Percentiles rank a stretch among this genome's conserved stretches.
These are phyloP conservation scores for Melinaea menophilus DNA, from an alignment of 2,888 invertebrate genomes.

Conservation along the genomic window DNA sequence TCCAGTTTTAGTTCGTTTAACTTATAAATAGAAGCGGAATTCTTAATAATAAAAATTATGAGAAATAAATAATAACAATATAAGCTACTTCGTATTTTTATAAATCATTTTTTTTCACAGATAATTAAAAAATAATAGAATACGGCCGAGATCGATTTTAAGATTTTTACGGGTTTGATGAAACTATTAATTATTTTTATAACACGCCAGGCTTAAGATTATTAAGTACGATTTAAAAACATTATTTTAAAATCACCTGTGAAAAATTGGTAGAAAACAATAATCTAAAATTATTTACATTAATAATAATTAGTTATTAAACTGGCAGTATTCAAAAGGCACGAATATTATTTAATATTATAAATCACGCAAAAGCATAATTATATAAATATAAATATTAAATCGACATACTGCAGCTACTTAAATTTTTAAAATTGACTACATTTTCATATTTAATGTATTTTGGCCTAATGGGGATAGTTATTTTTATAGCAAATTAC, in stretches of 20 bases:
- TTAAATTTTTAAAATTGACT: no score
- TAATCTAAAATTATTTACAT: constrained; percentile 59
- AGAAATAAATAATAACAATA: constrained; percentile 47
- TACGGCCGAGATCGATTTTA: constrained; percentile 7
- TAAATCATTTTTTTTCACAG: constrained; percentile 56
- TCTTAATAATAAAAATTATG: constrained; percentile 48
- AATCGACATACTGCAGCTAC: neutral
- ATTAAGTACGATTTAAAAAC: constrained; percentile 40
- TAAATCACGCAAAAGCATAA: constrained; percentile 18
- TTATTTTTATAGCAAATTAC: no score
- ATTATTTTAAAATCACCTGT: constrained; percentile 40
- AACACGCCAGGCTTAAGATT: constrained; percentile 33
- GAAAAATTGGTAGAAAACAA: constrained; percentile 50
- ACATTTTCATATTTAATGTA: no score
- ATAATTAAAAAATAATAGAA: constrained; percentile 19
- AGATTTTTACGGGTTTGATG: neutral
- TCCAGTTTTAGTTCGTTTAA: constrained; percentile 49
- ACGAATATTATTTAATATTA: constrained; percentile 38
- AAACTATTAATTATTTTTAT: neutral
- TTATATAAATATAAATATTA: neutral
- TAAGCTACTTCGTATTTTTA: constrained; percentile 33
- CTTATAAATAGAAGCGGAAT: constrained; percentile 66
- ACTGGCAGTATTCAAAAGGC: constrained; percentile 72
- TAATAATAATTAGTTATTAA: constrained; percentile 55
- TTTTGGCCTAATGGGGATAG: no score